Conservation (phyloP, 53 echinoderm and acorn worm genomes). For the Zoroaster sp. region DNA sequence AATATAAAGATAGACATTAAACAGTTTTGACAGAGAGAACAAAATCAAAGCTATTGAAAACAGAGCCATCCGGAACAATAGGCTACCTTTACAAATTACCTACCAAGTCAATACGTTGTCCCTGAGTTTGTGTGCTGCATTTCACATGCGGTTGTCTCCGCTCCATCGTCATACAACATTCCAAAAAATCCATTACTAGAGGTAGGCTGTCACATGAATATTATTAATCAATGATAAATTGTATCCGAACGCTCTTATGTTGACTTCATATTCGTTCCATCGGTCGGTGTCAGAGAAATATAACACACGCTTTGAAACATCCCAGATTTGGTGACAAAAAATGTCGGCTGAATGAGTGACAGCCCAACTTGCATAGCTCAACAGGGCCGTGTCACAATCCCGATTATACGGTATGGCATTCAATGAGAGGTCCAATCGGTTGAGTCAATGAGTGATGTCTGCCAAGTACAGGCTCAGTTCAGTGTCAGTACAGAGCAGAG, state of each 20-base stretch:
- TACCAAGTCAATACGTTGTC: constrained; percentile 12
- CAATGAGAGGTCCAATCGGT: not conserved
- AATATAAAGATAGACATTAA: not conserved
- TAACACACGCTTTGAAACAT: constrained; percentile 9
- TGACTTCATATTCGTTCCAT: constrained; percentile 2
- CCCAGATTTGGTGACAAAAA: constrained; percentile 24
- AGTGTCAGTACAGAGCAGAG: not conserved
- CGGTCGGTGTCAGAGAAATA: constrained; percentile 5
- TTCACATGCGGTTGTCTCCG: not conserved
- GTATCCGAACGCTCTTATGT: not conserved
- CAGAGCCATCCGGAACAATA: not conserved
- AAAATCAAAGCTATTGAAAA: not conserved
- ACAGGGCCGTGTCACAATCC: not conserved
- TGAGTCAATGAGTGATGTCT: constrained; percentile 45
- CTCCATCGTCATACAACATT: constrained; percentile 16
- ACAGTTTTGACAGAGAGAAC: not conserved
- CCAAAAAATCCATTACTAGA: constrained; percentile 21
- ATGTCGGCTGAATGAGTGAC: constrained; percentile 26
- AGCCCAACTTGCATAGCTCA: not conserved
- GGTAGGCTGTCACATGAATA: not conserved
- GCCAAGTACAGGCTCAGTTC: constrained; percentile 22
- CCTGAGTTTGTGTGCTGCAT: not conserved
- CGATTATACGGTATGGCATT: not conserved
- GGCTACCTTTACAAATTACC: not conserved
- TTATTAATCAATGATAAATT: not conserved